Conservation (phyloP, 2,888 invertebrate species). For the Eupithecia inturbata region DNA sequence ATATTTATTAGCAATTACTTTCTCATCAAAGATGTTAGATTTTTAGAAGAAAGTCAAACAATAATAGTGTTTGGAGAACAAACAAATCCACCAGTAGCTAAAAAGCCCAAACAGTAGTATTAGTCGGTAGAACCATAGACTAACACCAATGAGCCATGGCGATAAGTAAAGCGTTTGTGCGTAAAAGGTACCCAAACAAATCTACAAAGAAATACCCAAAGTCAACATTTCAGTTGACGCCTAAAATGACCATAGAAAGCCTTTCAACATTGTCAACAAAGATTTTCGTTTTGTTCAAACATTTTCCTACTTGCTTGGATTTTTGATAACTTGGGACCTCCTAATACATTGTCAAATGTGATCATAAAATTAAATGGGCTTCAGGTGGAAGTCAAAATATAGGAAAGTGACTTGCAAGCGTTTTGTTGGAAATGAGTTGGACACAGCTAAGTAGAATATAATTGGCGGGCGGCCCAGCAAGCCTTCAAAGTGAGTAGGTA, state of each 20-base stretch:
- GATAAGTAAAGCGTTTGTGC: constrained; percentile 9
- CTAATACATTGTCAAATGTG: background rate
- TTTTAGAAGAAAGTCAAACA: constrained; percentile 3
- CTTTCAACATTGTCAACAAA: constrained; percentile 36
- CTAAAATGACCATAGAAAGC: constrained; percentile 39
- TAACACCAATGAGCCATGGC: constrained; percentile 19
- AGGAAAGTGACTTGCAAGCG: background rate
- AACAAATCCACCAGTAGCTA: constrained; percentile 7
- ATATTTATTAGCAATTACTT: constrained; percentile 8
- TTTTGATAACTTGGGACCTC: background rate
- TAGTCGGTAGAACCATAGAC: constrained; percentile 23
- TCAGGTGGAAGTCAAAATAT: background rate
- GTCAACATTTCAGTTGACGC: constrained; percentile 43
- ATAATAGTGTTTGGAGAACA: constrained; percentile 12
- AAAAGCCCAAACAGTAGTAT: constrained; percentile 21
- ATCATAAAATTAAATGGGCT: background rate
- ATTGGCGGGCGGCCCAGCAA: constrained; percentile 78
- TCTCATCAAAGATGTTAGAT: constrained; percentile 5
- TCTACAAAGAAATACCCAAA: constrained; percentile 34
- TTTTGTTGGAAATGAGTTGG: background rate
- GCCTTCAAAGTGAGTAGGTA: constrained; percentile 74
- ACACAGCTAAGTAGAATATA: constrained; percentile 79
- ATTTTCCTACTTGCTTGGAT: constrained; percentile 6
- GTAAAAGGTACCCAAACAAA: constrained; percentile 17
- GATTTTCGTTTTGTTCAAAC: constrained; percentile 31